A percentile compares a stretch with the other conserved stretches of the same genome.
These are phyloP conservation scores for Lithophane leautieri DNA, from an alignment of 2,888 invertebrate species.

Conservation along the genomic window DNA sequence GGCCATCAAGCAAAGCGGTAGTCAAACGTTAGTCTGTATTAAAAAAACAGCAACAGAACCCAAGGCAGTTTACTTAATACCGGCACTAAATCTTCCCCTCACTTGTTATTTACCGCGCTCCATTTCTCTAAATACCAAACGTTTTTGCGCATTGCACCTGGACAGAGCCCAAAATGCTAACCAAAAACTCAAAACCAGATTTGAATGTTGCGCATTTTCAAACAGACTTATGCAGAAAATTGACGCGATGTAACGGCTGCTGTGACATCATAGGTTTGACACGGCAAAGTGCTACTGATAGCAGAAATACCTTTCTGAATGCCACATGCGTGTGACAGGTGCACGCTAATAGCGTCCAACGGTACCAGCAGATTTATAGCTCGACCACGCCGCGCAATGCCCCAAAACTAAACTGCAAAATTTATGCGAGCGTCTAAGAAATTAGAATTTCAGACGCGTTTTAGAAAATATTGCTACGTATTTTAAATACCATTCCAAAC, in stretches of 20 bases:
- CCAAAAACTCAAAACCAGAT: conserved; percentile 45
- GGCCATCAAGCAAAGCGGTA: conserved; percentile 10
- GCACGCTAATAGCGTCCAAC: conserved; percentile 72
- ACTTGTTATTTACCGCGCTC: conserved; percentile 57
- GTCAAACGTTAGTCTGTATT: conserved; percentile 21
- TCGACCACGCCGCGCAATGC: conserved; percentile 65
- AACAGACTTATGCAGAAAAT: conserved; percentile 36
- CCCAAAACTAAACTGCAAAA: conserved; percentile 75
- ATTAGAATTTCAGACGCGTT: conserved; percentile 64
- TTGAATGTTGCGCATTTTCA: conserved; percentile 25
- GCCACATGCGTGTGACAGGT: conserved; percentile 69
- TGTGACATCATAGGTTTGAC: conserved; percentile 45
- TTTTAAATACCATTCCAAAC: conserved; percentile 54
- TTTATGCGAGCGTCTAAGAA: conserved; percentile 67
- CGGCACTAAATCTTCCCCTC: conserved; percentile 48
- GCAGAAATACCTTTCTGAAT: conserved; percentile 64
- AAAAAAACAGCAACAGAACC: conserved; percentile 30
- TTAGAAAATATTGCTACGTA: conserved; percentile 56
- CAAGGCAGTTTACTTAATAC: conserved; percentile 48
- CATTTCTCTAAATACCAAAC: conserved; percentile 56
- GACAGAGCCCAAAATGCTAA: conserved; percentile 15
- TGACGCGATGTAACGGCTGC: conserved; percentile 43
- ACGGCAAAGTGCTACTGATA: conserved; percentile 62
- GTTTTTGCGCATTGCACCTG: conserved; percentile 59
- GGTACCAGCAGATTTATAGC: conserved; percentile 72